phyloP scores from a whole-genome alignment of 2,113 vertebrate species.

The Bostrychus sinensis region DNA sequence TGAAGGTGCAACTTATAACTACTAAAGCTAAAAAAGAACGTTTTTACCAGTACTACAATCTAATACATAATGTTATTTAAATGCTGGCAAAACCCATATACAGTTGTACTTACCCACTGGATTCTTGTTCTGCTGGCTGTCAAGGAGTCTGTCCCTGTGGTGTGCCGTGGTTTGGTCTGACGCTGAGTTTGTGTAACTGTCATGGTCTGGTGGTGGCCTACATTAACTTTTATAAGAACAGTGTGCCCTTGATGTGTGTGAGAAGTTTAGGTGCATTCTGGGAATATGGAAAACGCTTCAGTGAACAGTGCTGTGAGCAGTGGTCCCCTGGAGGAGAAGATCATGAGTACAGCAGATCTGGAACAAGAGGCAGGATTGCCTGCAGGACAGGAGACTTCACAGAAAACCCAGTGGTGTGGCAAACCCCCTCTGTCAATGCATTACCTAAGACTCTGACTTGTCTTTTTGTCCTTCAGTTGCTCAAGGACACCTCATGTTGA shows the following conservation, averaged over 20 bases:
- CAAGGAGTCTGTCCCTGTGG: neutral
- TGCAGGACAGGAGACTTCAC: no score
- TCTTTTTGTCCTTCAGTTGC: no score
- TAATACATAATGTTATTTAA: no score
- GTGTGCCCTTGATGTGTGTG: constrained; percentile 61
- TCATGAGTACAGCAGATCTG: neutral
- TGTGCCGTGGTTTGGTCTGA: neutral
- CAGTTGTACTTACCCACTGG: neutral
- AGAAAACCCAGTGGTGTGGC: no score
- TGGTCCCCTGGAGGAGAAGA: constrained; percentile 15
- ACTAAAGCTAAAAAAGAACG: no score
- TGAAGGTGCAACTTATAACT: no score
- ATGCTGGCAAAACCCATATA: no score
- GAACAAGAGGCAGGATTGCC: neutral
- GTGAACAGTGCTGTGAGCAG: neutral
- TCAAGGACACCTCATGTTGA: no score
- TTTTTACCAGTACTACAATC: no score
- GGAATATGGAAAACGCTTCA: neutral
- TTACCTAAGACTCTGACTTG: no score
- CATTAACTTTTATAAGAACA: constrained; percentile 63
- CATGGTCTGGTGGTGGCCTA: constrained; percentile 50
- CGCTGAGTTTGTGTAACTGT: constrained; percentile 38
- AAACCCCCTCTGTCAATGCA: no score
- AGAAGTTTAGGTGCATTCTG: constrained; percentile 4
- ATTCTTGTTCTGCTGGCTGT: neutral